These are phyloP conservation scores for Nebria ingens DNA, from an alignment of 1,140 invertebrate species.

Conservation along the genomic window DNA sequence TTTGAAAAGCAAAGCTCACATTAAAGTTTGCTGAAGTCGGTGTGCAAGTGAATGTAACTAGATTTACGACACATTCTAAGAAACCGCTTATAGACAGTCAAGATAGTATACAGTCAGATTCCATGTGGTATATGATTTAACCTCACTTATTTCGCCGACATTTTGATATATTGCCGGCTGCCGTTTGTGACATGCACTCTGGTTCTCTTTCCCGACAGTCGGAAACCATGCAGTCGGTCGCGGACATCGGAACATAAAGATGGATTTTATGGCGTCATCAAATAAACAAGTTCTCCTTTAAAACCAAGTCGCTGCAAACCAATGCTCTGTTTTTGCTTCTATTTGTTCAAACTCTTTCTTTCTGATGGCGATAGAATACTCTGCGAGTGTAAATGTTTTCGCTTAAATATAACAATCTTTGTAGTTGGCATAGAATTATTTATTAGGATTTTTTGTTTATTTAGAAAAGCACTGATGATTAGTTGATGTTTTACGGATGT, in stretches of 20 bases:
- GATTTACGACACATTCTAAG: conserved; percentile 7
- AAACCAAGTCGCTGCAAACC: conserved; percentile 23
- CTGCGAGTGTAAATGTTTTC: no score
- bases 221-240: not conserved
- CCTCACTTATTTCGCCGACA: conserved; percentile 7
- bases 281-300: conserved; percentile 45
- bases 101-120: not conserved
- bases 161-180: not conserved
- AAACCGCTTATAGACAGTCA: not conserved
- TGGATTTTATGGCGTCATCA: conserved; percentile 43
- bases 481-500: not conserved
- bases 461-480: not conserved
- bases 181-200: not conserved
- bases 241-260: conserved; percentile 34
- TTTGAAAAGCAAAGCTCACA: not conserved
- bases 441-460: not conserved
- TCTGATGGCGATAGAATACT: no score
- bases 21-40: not conserved
- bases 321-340: not conserved
- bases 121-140: not conserved
- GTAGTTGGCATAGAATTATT: not conserved
- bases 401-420: not conserved
- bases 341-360: no score
- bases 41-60: not conserved
- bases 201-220: no score